Base-by-base conservation (phyloP, 2,888 invertebrate species). In the Rhopalosiphum nymphaeae region DNA sequence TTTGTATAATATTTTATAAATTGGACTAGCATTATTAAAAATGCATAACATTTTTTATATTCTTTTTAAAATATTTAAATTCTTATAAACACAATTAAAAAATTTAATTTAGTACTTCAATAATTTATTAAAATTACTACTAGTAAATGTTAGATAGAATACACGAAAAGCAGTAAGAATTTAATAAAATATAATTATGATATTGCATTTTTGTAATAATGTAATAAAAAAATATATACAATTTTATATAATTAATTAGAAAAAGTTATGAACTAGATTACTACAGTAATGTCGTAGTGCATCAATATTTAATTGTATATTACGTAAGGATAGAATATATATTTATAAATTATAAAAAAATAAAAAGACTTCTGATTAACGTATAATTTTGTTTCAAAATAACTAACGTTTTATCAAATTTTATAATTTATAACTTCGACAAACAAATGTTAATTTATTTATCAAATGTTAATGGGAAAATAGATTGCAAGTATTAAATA, bases 371-470 rank as follows among this genome's bases (percentile, higher is more conserved):
- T 78, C 36, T 21, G 78, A 9, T 26, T n/a, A 89, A 53, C 9
- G 21, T 53, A 49, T 36, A 89, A 89, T 89, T 44, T 57, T 13
- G 3, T 57, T n/a, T 90, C 46, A 67, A 67, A 90, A 90, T 67
- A 46, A 67, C 36, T 46, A 67, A 61, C 9, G n/a, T 90, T 46
- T 90, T 25, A 61, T 67, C n/a, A 67, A n/a, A 90, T 67, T 44
- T 44, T 44, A 44, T 3, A n/a, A 61, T 36, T 9, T 42, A 21
- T 16, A 87, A 13, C 49, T 49, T 29, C 16, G 21, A 78, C 36
- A 78, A 78, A 36, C 16, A 78, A 13, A n/a, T 78, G 4, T 16
- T 53, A 53, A 21, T 53, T 53, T 21, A 53, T 53, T 36, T 21
- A 36, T 9, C 36, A 36, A 78, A 36, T 78, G 36, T 2, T 21